Conservation (phyloP, 2,888 invertebrate genomes). For the Lingula anatina region DNA sequence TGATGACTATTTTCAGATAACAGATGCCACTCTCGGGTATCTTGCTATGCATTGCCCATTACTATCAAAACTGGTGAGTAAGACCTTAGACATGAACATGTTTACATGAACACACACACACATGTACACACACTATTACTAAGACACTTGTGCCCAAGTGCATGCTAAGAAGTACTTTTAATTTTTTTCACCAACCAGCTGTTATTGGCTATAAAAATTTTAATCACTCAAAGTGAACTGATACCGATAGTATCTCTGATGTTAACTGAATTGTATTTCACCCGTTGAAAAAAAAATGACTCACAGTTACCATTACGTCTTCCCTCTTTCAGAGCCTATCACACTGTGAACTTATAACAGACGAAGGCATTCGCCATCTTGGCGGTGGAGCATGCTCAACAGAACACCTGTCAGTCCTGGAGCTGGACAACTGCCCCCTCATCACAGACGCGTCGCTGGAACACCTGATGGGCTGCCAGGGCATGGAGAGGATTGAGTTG, state of each 20-base stretch:
- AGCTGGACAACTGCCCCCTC: slow-evolving; percentile 97
- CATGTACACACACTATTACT: no score
- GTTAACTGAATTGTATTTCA: no score
- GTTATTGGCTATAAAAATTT: no score
- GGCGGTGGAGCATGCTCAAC: slow-evolving; percentile 90
- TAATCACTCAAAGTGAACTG: no score
- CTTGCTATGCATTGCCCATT: slow-evolving; percentile 93
- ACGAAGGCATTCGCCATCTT: slow-evolving; percentile 93
- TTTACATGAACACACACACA: no score
- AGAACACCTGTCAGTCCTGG: slow-evolving; percentile 73
- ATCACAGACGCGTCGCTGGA: slow-evolving; percentile 95
- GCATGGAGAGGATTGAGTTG: slow-evolving; percentile 92
- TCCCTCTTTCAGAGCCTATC: slow-evolving; percentile 90
- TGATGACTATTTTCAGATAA: slow-evolving; percentile 64
- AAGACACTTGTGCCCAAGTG: no score
- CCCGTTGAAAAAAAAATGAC: no score
- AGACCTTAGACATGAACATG: no score
- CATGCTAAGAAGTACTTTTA: no score
- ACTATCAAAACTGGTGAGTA: slow-evolving; percentile 84
- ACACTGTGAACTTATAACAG: slow-evolving; percentile 97
- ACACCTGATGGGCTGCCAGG: slow-evolving; percentile 89
- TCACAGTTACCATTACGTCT: no score
- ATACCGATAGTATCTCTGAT: no score
- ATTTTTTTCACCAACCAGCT: no score
- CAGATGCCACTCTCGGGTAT: slow-evolving; percentile 88